Conservation (phyloP, 2,113 vertebrate species). For the Thunnus thynnus region DNA sequence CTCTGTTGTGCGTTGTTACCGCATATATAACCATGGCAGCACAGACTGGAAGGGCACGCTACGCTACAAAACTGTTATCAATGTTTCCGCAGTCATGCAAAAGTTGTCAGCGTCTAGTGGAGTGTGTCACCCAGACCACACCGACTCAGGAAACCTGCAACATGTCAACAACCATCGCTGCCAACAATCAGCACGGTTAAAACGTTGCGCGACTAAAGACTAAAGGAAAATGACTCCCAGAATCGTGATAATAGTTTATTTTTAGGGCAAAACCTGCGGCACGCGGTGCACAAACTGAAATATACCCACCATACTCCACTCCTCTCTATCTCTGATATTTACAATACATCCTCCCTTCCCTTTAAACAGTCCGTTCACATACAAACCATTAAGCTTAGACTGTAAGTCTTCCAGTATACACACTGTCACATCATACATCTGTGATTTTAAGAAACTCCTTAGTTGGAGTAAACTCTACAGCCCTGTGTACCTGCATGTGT, state of each 20-base stretch:
- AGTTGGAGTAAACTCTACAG: conserved; percentile 29
- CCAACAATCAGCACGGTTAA: not conserved
- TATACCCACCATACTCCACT: not conserved
- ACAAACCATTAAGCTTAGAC: conserved; percentile 12
- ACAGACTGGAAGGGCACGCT: no score
- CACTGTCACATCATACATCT: conserved; percentile 16
- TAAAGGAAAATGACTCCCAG: not conserved
- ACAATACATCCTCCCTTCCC: not conserved
- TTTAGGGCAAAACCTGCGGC: no score
- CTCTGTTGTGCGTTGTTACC: no score
- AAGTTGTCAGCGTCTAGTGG: not conserved
- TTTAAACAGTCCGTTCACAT: not conserved
- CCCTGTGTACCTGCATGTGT: conserved; percentile 19
- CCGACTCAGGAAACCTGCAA: not conserved
- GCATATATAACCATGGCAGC: no score
- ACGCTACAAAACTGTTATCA: not conserved
- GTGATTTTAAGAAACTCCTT: not conserved
- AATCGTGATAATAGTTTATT: not conserved
- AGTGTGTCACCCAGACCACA: conserved; percentile 4
- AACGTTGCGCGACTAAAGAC: not conserved
- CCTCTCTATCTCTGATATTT: conserved; percentile 34
- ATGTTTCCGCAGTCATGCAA: not conserved
- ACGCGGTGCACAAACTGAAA: not conserved
- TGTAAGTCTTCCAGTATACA: conserved; percentile 22
- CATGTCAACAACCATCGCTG: not conserved